Base-by-base conservation (phyloP, 2,888 invertebrate species). In the Rhingia campestris region DNA sequence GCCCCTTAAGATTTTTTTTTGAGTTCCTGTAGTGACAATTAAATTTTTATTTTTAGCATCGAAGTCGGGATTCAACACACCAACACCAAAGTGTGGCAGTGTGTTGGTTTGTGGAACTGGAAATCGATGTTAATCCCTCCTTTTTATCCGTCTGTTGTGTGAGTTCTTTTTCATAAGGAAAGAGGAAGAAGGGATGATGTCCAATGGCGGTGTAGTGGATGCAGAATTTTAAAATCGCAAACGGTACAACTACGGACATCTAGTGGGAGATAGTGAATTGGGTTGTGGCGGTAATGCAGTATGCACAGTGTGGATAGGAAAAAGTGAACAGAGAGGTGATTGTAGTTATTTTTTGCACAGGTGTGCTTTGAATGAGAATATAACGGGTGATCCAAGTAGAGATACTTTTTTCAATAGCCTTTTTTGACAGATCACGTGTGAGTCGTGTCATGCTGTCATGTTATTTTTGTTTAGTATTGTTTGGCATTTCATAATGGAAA, bases 11-110 rank as follows among this genome's bases (percentile, higher is more conserved):
- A 9, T 43, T 30, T 63, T 72, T 54, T 39, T 63, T 49, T 22
- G 41, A 6, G 7, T 63, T 39, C 47, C 33, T 54, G 56, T 30
- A 14, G 53, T 47, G 67, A 69, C 82, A 74, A 22, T 73, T 84
- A 80, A 84, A 84, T 84, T 80, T 80, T 84, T 75, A 75, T 84
- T 80, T 22, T 80, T 84, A 56, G 74, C 59, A 47, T 63, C 53
- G 51, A 79, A 53, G 9, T 73, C 37, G 12, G 9, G 33, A 53
- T 30, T 22, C 43, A 47, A 72, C 14, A 47, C 9, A 30, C 66
- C 59, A 61, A 22, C 22, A 22, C 22, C 49, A 41, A 61, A 47
- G 22, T 37, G 22, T 53, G 54, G 1, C 12, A 41, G 51, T 45
- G 61, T 56, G 30, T 76, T 72, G 22, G 70, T 63, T 14, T 22